Base-by-base conservation (phyloP, 2,888 invertebrate genomes). In the Creontiades dilutus region DNA sequence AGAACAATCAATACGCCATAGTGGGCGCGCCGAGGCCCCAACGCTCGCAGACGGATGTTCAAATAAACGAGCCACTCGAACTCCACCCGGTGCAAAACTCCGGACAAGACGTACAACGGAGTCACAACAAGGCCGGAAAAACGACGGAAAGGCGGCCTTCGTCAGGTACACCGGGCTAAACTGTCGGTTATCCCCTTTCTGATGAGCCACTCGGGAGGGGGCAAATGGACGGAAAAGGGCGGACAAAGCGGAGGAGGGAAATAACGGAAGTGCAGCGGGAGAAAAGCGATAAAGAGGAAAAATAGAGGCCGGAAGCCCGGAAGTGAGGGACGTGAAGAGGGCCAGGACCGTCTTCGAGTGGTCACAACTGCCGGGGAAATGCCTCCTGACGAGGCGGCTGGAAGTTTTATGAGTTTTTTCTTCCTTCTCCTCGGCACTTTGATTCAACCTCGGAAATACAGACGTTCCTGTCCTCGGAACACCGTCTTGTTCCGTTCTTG, bases 21-120 rank as follows among this genome's bases (percentile, higher is more conserved):
- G 78, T 78, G 78, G 16, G 46, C n/a, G 78, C 47, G 16, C 13
- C 78, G 46, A 37, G 78, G 78, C 78, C 37, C 19, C 78, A 16
- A 16, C 78, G 14, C 37, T 37, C 47, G 78, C 46, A 37, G 23
- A 78, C 46, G 78, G 78, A 78, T 78, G 46, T 78, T 37, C 78
- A 78, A 78, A 78, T 78, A 78, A 78, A 78, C 78, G 78, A 78
- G 37, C 0, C 78, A 78, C 78, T 78, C 47, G 78, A 78, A 47
- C 78, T 37, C 37, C 37, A 7, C 37, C 37, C 37, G 37, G 37
- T 7, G 37, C 3, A 37, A 37, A 37, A 37, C 37, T 37, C 37
- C 37, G 37, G 37, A 37, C 2, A 37, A 37, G 37, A 37, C 37
- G 37, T 4, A 37, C 37, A 37, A 37, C 37, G 37, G 37, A 37